These are phyloP conservation scores for Dorcus parallelipipedus DNA, from an alignment of 2,888 invertebrate genomes.

Conservation along the genomic window DNA sequence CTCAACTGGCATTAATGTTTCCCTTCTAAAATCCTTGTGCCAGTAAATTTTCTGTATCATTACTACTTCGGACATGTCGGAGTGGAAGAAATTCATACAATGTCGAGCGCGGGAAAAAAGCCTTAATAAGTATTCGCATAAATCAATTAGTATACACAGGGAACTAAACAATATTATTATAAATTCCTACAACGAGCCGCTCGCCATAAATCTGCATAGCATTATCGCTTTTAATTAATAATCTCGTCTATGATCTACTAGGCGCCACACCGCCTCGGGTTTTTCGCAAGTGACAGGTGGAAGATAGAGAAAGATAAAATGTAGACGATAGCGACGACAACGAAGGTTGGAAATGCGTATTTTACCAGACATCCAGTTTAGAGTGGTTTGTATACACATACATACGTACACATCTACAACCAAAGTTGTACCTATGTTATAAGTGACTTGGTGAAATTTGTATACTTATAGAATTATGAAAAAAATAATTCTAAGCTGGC, in stretches of 20 bases:
- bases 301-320: constrained; percentile 24
- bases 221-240: constrained; percentile 16
- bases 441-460: neutral
- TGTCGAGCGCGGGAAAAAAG: no score
- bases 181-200: neutral
- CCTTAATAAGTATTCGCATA: no score
- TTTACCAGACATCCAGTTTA: constrained; percentile 20
- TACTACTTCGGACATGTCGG: no score
- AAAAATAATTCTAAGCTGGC: no score
- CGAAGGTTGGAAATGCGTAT: constrained; percentile 14
- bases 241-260: constrained; percentile 10
- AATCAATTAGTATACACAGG: no score
- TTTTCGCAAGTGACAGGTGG: constrained; percentile 19
- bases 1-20: no score
- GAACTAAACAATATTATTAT: no score
- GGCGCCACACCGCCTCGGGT: constrained; percentile 19
- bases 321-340: constrained; percentile 19
- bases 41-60: no score
- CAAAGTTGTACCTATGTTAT: constrained; percentile 16
- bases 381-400: constrained; percentile 19
- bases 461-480: no score
- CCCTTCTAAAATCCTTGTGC: no score
- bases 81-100: no score
- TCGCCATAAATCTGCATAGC: constrained; percentile 14
- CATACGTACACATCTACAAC: constrained; percentile 15